Evolutionary conservation across 2,797 vertebrate species (phyloP).

Genomic region (Crax fasciolata): DNA sequence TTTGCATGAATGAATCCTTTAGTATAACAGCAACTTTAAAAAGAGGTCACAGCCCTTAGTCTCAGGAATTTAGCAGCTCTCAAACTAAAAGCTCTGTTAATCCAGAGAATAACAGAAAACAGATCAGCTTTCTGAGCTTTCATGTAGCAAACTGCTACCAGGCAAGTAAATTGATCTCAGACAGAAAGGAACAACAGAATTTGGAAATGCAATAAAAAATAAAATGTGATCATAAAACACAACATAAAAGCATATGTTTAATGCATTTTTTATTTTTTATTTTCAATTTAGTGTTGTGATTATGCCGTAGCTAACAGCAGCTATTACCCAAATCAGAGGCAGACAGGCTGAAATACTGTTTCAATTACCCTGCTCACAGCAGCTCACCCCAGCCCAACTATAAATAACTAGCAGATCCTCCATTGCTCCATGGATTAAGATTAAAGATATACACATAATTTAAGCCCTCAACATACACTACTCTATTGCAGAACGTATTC

Average conservation of each 20-base stretch:
- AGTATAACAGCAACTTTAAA: slow-evolving; percentile 5
- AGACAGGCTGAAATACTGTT: slow-evolving; percentile 67
- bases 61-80: slow-evolving; percentile 40
- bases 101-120: slow-evolving; percentile 35
- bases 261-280: slow-evolving; percentile 61
- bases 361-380: slow-evolving; percentile 71
- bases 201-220: slow-evolving; percentile 58
- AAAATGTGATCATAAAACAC: slow-evolving; percentile 49
- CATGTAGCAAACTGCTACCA: slow-evolving; percentile 36
- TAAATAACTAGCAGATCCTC: slow-evolving; percentile 63
- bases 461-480: background rate
- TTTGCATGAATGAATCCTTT: background rate
- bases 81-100: slow-evolving; percentile 41
- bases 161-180: slow-evolving; percentile 53
- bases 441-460: slow-evolving; percentile 57
- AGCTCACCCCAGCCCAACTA: slow-evolving; percentile 36
- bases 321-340: slow-evolving; percentile 54
- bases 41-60: background rate
- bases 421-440: slow-evolving; percentile 48
- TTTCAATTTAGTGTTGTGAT: slow-evolving; percentile 47
- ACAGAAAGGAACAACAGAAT: slow-evolving; percentile 51
- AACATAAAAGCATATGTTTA: slow-evolving; percentile 67
- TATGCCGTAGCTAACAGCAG: slow-evolving; percentile 33
- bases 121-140: background rate
- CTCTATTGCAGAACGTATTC: background rate